Evolutionary conservation across 2,113 vertebrate genomes (phyloP), one percentile per base, ranked within the genome.

Genomic region (Chaetodon auriga): DNA sequence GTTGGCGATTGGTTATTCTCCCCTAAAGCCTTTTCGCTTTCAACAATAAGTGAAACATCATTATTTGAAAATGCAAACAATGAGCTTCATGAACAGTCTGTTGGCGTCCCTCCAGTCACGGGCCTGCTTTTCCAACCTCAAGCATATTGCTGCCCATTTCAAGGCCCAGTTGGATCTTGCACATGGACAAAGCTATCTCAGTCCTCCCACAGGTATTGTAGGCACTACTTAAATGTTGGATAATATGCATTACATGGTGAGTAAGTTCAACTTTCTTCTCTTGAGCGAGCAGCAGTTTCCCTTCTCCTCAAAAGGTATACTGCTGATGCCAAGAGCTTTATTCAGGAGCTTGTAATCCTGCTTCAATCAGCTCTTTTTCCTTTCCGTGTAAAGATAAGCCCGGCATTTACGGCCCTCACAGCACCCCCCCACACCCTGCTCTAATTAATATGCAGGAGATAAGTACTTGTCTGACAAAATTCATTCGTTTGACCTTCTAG

Each of bases 381-480:
- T 92, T 88, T 89, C 89, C 41, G 71, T 92, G 92, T 93, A 94
- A 90, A 93, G 94, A 95, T 95, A 95, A 95, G 92, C 92, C 80
- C 80, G 66, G 87, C 92, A 81, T 95, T 95, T 94, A 92, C 80
- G 53, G 89, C 85, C 93, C 91, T 93, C 90, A 77, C 90, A 80
- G 80, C 87, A 75, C 81, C 74, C 81, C 78, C 71, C 80, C 12
- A 15, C 89, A 86, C 85, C 85, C 74, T 0, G 5, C 87, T 91
- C 90, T 94, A 94, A 96, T 96, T 94, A 95, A 94, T 93, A 95
- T 95, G 91, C 94, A 85, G 90, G 78, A 93, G 94, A 94, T 95
- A 95, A 95, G 92, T 93, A 92, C 90, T 93, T 93, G 90, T 94
- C 92, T 86, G 84, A 93, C 92, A 88, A 91, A 93, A 94, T 93